These are phyloP conservation scores for Columbina picui DNA, from an alignment of 2,113 vertebrate genomes.

Conservation along the genomic window DNA sequence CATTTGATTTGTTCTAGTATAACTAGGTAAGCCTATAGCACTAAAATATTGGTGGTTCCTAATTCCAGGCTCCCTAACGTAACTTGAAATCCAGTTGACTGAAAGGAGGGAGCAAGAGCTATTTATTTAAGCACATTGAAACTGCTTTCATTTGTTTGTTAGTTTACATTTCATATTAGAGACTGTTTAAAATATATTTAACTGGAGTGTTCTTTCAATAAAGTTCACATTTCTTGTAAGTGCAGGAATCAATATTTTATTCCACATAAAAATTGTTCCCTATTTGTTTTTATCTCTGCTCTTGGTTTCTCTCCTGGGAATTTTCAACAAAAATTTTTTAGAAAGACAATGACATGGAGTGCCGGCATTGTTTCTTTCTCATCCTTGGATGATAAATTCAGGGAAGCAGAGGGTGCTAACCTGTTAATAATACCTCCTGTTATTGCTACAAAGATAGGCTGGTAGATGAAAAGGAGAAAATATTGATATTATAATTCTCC, in stretches of 20 bases:
- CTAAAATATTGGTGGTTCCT: not conserved
- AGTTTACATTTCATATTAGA: not conserved
- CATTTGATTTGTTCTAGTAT: slow-evolving; percentile 2
- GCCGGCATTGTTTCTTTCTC: not conserved
- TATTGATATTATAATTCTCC: not conserved
- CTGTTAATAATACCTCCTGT: not conserved
- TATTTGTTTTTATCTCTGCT: not conserved
- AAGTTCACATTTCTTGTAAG: not conserved
- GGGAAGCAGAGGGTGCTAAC: not conserved
- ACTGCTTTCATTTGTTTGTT: not conserved
- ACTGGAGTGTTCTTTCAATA: not conserved
- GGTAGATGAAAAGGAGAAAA: not conserved
- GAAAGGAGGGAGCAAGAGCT: not conserved
- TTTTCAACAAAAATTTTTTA: not conserved
- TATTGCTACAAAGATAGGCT: not conserved
- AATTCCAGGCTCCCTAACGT: slow-evolving; percentile 3
- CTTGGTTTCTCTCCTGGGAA: not conserved
- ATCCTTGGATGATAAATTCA: not conserved
- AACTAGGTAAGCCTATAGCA: not conserved
- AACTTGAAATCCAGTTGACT: slow-evolving; percentile 21
- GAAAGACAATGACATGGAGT: not conserved
- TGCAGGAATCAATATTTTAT: slow-evolving; percentile 2
- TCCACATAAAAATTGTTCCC: not conserved
- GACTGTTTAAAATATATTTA: not conserved
- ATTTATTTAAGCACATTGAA: slow-evolving; percentile 8